Evolutionary conservation across 2,113 vertebrate species (phyloP).

Genomic region (Anoura caudifer): DNA sequence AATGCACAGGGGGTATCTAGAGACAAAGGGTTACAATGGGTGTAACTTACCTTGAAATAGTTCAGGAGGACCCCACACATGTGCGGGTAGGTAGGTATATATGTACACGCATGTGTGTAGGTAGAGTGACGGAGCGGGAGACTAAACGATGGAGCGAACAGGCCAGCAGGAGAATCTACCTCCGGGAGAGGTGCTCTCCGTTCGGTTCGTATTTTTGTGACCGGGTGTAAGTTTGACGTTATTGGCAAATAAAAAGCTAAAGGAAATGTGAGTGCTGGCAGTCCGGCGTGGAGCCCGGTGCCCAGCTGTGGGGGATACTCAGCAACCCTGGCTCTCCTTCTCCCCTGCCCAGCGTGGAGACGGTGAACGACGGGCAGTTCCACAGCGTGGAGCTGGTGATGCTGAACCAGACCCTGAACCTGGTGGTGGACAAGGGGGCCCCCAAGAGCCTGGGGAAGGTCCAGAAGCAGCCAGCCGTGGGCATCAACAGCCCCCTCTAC

Average conservation of each 20-base stretch:
- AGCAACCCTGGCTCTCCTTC: background rate
- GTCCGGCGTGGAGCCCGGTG: background rate
- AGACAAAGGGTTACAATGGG: background rate
- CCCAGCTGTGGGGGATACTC: accelerated
- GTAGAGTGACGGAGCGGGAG: background rate
- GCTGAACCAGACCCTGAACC: slow-evolving; percentile 94
- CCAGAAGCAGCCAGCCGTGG: slow-evolving; percentile 89
- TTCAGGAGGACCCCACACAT: background rate
- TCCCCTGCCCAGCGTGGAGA: slow-evolving; percentile 89
- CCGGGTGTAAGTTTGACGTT: background rate
- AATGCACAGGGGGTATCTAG: background rate
- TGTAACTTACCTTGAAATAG: background rate
- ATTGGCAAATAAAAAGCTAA: background rate
- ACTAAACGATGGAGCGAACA: background rate
- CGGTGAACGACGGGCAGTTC: slow-evolving; percentile 95
- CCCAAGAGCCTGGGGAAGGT: slow-evolving; percentile 96
- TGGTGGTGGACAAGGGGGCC: slow-evolving; percentile 95
- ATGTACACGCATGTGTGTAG: background rate
- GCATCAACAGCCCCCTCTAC: slow-evolving; percentile 93
- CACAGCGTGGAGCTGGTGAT: slow-evolving; percentile 95
- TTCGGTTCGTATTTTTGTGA: background rate
- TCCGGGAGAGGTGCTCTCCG: background rate
- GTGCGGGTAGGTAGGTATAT: background rate
- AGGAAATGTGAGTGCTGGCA: background rate
- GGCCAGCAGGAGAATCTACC: background rate